Conservation (phyloP, 2,888 invertebrate species). For the Ormyrus thymus region DNA sequence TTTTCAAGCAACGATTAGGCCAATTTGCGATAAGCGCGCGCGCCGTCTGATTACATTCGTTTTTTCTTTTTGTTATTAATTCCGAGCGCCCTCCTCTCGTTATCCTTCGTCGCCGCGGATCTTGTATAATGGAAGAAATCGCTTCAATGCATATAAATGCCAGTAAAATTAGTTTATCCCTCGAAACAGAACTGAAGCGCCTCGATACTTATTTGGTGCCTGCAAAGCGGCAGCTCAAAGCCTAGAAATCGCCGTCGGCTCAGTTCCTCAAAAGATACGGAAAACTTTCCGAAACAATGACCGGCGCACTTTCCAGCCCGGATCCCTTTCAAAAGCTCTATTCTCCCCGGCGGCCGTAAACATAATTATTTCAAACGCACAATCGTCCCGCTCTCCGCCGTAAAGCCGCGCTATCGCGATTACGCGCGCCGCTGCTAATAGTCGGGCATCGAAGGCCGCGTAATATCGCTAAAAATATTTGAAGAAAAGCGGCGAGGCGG, state of each 20-base stretch:
- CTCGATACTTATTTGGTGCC: no score
- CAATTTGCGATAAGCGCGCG: slow-evolving; percentile 53
- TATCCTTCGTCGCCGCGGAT: no score
- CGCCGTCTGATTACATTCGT: slow-evolving; percentile 38
- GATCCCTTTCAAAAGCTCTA: no score
- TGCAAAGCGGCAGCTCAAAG: no score
- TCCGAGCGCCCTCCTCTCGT: neutral
- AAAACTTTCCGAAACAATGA: no score
- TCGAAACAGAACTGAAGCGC: no score
- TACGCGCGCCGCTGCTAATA: neutral
- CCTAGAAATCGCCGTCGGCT: no score
- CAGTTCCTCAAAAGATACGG: no score
- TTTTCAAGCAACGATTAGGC: slow-evolving; percentile 46
- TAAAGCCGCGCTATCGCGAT: slow-evolving; percentile 10
- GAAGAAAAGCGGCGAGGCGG: slow-evolving; percentile 5
- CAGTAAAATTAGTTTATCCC: no score
- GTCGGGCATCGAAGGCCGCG: neutral
- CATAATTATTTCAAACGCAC: slow-evolving; percentile 42
- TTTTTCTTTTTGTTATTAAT: slow-evolving; percentile 47
- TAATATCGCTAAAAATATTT: slow-evolving; percentile 22
- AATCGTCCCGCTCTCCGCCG: neutral
- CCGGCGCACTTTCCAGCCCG: no score
- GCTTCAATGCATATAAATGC: slow-evolving; percentile 12
- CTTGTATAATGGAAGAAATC: neutral
- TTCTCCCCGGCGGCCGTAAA: slow-evolving; percentile 24